A percentile compares a stretch with the other conserved stretches of the same genome.
phyloP scores from a whole-genome alignment of 2,888 invertebrate genomes.

The Venusia cambrica region DNA sequence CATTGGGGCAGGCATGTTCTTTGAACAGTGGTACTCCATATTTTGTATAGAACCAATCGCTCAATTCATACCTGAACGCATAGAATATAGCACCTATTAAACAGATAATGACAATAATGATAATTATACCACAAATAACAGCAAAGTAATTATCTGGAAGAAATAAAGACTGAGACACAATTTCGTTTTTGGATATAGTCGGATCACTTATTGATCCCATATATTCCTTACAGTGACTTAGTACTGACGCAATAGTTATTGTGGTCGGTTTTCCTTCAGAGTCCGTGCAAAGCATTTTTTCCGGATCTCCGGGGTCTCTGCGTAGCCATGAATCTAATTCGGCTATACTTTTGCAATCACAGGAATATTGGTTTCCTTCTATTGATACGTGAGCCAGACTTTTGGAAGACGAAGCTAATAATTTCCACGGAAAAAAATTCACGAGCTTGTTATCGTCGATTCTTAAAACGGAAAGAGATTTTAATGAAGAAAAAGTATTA shows the following conservation, averaged over 20 bases:
- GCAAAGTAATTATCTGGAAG: conserved; percentile 87
- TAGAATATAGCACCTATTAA: conserved; percentile 86
- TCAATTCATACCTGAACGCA: conserved; percentile 88
- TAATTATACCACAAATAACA: conserved; percentile 86
- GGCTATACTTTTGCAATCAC: conserved; percentile 88
- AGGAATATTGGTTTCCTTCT: conserved; percentile 91
- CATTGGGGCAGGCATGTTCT: conserved; percentile 83
- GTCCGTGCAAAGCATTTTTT: conserved; percentile 85
- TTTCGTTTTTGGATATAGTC: conserved; percentile 70
- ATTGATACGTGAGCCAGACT: conserved; percentile 85
- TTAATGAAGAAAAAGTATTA: conserved; percentile 88
- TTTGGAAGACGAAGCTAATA: conserved; percentile 83
- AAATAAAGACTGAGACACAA: conserved; percentile 82
- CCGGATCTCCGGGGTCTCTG: conserved; percentile 83
- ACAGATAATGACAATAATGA: conserved; percentile 85
- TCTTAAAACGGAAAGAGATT: conserved; percentile 85
- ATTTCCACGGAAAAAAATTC: conserved; percentile 87
- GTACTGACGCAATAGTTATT: conserved; percentile 77
- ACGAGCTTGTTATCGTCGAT: conserved; percentile 89
- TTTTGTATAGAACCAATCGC: conserved; percentile 89
- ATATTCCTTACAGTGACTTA: conserved; percentile 83
- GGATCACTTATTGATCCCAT: conserved; percentile 76
- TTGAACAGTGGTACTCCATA: conserved; percentile 90
- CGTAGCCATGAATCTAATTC: conserved; percentile 86
- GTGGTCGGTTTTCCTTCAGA: conserved; percentile 74